Evolutionary conservation across 2,797 vertebrate genomes (phyloP).

Genomic region (Acanthis flammea): DNA sequence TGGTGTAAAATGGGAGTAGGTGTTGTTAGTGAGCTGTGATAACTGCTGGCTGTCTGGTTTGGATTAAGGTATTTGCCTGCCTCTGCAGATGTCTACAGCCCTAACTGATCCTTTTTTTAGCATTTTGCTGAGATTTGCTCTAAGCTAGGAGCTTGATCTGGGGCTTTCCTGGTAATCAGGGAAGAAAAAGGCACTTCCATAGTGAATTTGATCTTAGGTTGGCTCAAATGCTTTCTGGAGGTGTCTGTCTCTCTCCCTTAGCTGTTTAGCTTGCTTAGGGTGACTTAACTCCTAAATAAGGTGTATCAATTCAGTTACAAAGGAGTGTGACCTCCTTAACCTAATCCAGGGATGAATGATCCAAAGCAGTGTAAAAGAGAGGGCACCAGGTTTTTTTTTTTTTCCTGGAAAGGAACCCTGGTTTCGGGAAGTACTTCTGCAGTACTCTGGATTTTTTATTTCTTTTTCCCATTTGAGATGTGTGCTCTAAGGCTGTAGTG

Average conservation of each 20-base stretch:
- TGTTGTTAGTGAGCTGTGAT: not conserved
- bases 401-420: not conserved
- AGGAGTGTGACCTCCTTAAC: not conserved
- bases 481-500: not conserved
- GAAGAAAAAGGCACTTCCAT: not conserved
- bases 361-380: not conserved
- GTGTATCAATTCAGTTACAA: not conserved
- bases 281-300: conserved; percentile 3
- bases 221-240: not conserved
- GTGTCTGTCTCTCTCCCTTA: not conserved
- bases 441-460: not conserved
- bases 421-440: not conserved
- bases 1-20: not conserved
- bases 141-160: not conserved
- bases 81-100: not conserved
- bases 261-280: not conserved
- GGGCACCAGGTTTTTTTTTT: not conserved
- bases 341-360: not conserved
- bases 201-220: conserved; percentile 2
- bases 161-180: not conserved
- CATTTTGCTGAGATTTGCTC: conserved; percentile 5
- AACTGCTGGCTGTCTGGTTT: not conserved
- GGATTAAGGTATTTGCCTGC: not conserved
- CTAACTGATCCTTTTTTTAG: not conserved
- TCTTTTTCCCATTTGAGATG: not conserved